Base-by-base conservation (phyloP, 30 jellyfish, hydroid and myxozoan genomes). In the Pelagia noctiluca region DNA sequence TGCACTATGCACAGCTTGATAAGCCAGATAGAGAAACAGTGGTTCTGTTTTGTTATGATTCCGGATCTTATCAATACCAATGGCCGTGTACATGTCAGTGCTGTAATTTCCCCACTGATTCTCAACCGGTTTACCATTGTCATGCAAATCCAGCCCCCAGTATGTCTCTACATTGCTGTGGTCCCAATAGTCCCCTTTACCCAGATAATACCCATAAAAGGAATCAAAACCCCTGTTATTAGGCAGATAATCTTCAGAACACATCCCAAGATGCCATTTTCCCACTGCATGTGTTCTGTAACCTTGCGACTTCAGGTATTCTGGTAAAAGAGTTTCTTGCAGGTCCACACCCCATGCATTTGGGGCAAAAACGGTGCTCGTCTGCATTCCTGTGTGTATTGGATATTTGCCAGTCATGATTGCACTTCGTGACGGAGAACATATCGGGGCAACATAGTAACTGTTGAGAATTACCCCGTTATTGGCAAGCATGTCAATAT, bases 1-100 rank as follows among this genome's bases (percentile, higher is more conserved):
- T 2, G 97, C 97, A 93, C 98, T 93, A 53, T 93, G 98, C 3
- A 93, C 98, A 22, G 98, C 98, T 68, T 93, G 98, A 54, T 86
- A 93, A 16, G 98, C 98, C 54, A 93, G 71, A 63, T 93, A 93
- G 42, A 93, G 82, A 71, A 86, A 93, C 72, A 93, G 70, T 34
- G 98, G 98, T 22, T 74, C 85, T 35, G 97, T 81, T 25, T 47
- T 73, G 88, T 86, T 83, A 52, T 93, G 98, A 26, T 86, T 57
- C 28, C 72, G 42, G 5, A 93, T 87, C 47, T 81, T 25, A 24
- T 64, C 84, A 12, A 78, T 73, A 1, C 96, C 98, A 50, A 61
- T 84, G 16, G 83, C 93, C 10, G 97, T 93, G 64, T 80, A 93
- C 97, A 93, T 80, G 19, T 92, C 96, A 23, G 98, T 92, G 75